Conservation (phyloP, 2,888 invertebrate genomes). For the Hyppa rectilinea region DNA sequence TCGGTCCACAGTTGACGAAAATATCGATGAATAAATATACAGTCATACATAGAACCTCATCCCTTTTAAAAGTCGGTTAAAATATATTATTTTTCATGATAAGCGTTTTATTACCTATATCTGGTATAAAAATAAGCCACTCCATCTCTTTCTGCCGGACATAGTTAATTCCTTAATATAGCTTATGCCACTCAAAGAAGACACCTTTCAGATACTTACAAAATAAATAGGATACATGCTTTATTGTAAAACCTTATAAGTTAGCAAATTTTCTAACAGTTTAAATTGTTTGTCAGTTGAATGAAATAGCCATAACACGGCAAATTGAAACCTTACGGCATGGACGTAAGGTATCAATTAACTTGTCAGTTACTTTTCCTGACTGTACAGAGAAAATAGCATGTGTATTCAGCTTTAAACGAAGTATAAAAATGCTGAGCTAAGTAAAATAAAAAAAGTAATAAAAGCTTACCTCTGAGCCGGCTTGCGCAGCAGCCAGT, state of each 20-base stretch:
- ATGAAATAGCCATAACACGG: too few relatives aligned
- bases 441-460: constrained; percentile 30
- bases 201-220: not conserved
- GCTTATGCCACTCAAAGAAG: not conserved
- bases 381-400: too few relatives aligned
- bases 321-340: too few relatives aligned
- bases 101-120: not conserved
- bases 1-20: too few relatives aligned
- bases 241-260: too few relatives aligned
- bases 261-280: too few relatives aligned
- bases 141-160: not conserved
- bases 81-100: not conserved
- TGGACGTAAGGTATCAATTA: too few relatives aligned
- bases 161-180: not conserved
- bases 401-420: not conserved
- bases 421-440: constrained; percentile 10
- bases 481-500: constrained; percentile 90
- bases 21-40: too few relatives aligned
- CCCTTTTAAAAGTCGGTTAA: too few relatives aligned
- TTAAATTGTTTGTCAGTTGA: too few relatives aligned
- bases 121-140: not conserved
- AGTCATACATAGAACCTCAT: too few relatives aligned
- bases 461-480: constrained; percentile 91
- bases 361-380: too few relatives aligned
- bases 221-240: not conserved